phyloP scores from a whole-genome alignment of 2,113 vertebrate species.

The Brachyistius frenatus region DNA sequence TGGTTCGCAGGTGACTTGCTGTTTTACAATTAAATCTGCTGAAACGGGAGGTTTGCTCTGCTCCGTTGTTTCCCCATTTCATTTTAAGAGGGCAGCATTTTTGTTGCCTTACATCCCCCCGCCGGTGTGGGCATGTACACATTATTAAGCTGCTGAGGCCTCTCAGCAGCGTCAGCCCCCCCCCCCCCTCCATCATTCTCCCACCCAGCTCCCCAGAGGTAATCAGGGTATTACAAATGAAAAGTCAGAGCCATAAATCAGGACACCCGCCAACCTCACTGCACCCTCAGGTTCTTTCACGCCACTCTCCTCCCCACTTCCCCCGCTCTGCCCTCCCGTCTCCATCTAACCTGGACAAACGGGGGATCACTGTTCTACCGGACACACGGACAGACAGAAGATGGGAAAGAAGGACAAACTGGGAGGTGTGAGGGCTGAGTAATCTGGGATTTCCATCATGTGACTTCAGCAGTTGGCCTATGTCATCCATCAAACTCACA shows the following conservation, averaged over 20 bases:
- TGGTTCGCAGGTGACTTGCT: constrained; percentile 29
- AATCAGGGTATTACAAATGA: constrained; percentile 81
- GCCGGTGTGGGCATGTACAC: constrained; percentile 69
- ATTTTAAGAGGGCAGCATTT: constrained; percentile 71
- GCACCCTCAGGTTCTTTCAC: constrained; percentile 41
- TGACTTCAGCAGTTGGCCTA: constrained; percentile 71
- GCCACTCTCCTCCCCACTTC: constrained; percentile 20
- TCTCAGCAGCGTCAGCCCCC: constrained; percentile 47
- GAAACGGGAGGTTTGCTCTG: constrained; percentile 60
- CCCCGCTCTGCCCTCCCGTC: constrained; percentile 13
- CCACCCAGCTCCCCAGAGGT: constrained; percentile 71
- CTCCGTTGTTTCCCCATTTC: constrained; percentile 47
- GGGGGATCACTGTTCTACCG: neutral
- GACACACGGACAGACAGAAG: constrained; percentile 16
- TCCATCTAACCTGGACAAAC: constrained; percentile 40
- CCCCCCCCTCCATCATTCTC: constrained; percentile 38
- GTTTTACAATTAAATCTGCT: constrained; percentile 53
- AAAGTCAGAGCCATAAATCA: constrained; percentile 83
- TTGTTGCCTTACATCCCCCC: constrained; percentile 61
- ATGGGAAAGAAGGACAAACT: constrained; percentile 38
- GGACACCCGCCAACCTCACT: constrained; percentile 27
- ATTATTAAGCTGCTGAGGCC: constrained; percentile 77
- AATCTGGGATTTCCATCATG: constrained; percentile 78
- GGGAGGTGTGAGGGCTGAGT: constrained; percentile 51
- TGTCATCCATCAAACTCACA: constrained; percentile 74